Percentiles rank a stretch among this genome's conserved stretches.
These are phyloP conservation scores for Drosophila rubida DNA, from an alignment of 2,888 invertebrate genomes.

Conservation along the genomic window DNA sequence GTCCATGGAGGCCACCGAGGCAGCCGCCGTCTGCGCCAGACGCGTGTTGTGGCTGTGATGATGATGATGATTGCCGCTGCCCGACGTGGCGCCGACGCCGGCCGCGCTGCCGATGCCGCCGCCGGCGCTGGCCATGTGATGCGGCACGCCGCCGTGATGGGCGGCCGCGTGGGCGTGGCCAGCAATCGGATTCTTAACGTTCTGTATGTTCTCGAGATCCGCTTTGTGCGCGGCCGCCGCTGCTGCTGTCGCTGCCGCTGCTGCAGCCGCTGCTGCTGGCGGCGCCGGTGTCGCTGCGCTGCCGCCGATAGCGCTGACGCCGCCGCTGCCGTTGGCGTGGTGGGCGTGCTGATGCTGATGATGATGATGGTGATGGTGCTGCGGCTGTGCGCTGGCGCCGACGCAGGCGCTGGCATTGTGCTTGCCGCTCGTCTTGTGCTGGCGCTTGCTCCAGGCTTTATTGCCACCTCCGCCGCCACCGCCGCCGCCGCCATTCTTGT, in stretches of 20 bases:
- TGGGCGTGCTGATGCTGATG: constrained; percentile 29
- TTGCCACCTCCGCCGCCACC: constrained; percentile 14
- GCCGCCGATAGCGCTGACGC: constrained; percentile 29
- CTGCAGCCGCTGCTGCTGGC: constrained; percentile 32
- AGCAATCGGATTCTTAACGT: constrained; percentile 82
- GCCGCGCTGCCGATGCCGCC: constrained; percentile 33
- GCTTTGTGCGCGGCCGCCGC: constrained; percentile 75
- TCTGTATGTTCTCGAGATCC: constrained; percentile 84
- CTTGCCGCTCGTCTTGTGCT: constrained; percentile 81
- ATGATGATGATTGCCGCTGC: constrained; percentile 51
- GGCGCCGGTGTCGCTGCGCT: constrained; percentile 37
- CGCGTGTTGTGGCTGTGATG: constrained; percentile 58
- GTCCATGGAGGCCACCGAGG: constrained; percentile 50
- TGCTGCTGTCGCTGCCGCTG: constrained; percentile 42
- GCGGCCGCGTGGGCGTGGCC: constrained; percentile 49
- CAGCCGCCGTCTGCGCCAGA: constrained; percentile 57
- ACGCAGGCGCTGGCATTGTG: constrained; percentile 66
- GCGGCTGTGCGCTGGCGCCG: constrained; percentile 48
- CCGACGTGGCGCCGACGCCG: constrained; percentile 25
- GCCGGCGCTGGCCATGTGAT: constrained; percentile 24
- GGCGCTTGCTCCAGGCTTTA: constrained; percentile 84
- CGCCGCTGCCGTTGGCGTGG: constrained; percentile 29
- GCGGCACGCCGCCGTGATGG: constrained; percentile 42
- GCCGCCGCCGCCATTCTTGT: constrained; percentile 45
- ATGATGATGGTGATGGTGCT: constrained; percentile 41